phyloP scores from a whole-genome alignment of 2,113 vertebrate genomes.

The Rattus rattus region DNA sequence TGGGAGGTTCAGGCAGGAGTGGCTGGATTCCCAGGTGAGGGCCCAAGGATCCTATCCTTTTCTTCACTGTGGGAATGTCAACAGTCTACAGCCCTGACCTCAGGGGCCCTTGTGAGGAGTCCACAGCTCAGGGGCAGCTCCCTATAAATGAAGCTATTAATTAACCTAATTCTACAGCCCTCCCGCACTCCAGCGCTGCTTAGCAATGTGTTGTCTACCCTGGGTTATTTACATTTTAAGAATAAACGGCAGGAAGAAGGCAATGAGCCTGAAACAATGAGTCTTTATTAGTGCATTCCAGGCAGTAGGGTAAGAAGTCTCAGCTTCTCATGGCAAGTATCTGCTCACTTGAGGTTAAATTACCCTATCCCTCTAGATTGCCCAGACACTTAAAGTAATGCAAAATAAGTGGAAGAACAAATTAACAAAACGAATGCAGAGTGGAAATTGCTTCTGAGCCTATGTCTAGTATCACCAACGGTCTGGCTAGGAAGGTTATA shows the following conservation, averaged over 20 bases:
- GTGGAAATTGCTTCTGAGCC: not conserved
- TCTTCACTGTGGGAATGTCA: not conserved
- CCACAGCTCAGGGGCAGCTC: not conserved
- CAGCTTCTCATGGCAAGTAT: not conserved
- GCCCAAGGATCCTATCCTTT: not conserved
- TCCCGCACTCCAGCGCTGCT: not conserved
- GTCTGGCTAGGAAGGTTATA: not conserved
- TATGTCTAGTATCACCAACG: not conserved
- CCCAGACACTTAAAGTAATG: not conserved
- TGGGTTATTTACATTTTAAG: constrained; percentile 33
- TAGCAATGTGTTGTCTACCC: not conserved
- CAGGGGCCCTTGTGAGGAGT: too few relatives aligned
- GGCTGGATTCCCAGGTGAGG: not conserved
- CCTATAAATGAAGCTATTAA: not conserved
- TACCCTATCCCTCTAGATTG: not conserved
- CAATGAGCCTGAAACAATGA: not conserved
- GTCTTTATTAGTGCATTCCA: constrained; percentile 39
- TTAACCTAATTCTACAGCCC: not conserved
- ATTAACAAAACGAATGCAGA: constrained; percentile 1
- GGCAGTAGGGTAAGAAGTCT: not conserved
- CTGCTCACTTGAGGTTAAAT: constrained; percentile 14
- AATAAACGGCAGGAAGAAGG: not conserved
- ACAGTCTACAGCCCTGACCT: not conserved
- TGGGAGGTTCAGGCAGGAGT: too few relatives aligned
- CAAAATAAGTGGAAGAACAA: constrained; percentile 15